These are phyloP conservation scores for Arenaria interpres DNA, from an alignment of 2,113 vertebrate genomes.

Conservation along the genomic window DNA sequence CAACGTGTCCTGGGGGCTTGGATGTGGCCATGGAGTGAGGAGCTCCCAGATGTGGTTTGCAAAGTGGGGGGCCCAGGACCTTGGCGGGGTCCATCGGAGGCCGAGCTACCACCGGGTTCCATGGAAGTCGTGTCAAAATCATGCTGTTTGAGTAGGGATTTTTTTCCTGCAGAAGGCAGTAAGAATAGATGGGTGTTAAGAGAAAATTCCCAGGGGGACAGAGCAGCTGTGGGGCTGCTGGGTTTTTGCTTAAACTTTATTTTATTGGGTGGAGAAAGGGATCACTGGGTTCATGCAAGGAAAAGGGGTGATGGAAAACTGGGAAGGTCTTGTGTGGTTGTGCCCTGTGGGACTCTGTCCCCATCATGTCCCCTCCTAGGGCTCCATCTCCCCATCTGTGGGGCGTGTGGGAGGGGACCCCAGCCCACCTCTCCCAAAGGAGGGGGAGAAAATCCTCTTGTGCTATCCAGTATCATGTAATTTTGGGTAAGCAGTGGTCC, in stretches of 20 bases:
- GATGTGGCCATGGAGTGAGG: not conserved
- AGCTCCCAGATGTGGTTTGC: not conserved
- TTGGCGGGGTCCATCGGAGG: not conserved
- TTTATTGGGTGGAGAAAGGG: not conserved
- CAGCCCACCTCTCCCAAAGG: not conserved
- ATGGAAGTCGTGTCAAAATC: not conserved
- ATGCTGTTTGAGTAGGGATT: too few species aligned
- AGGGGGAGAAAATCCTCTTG: not conserved
- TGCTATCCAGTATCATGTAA: not conserved
- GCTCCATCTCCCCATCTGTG: not conserved
- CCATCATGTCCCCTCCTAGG: not conserved
- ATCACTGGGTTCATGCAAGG: fast-evolving
- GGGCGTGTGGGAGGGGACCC: not conserved
- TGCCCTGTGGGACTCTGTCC: not conserved
- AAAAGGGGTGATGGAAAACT: not conserved
- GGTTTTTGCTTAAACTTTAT: not conserved
- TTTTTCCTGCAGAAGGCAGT: not conserved
- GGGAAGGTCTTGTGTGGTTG: not conserved
- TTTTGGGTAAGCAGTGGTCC: not conserved
- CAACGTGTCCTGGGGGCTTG: fast-evolving
- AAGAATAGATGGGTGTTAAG: not conserved
- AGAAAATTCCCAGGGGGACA: not conserved
- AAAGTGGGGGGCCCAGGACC: not conserved
- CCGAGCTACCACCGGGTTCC: not conserved
- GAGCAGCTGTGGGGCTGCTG: not conserved